Percentiles rank a stretch among this genome's conserved stretches.
These are phyloP conservation scores for Mustela nigripes DNA, from an alignment of 2,113 vertebrate genomes.

Conservation along the genomic window DNA sequence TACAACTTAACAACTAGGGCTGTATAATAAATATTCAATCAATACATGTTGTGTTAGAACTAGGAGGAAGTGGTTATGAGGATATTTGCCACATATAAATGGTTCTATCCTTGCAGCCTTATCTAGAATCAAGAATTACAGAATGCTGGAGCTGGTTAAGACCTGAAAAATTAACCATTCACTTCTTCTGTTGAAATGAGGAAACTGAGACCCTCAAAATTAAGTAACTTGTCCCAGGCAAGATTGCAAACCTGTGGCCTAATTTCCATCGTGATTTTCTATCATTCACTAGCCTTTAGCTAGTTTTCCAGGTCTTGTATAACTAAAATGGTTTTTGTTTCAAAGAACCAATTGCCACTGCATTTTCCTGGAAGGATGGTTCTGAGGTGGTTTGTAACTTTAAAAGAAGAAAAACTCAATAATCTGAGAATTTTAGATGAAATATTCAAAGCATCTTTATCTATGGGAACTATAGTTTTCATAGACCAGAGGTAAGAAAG, in stretches of 20 bases:
- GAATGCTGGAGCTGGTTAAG: background rate
- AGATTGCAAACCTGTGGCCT: background rate
- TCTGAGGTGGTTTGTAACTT: background rate
- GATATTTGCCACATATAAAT: constrained; percentile 15
- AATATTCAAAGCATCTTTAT: constrained; percentile 56
- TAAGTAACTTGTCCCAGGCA: constrained; percentile 21
- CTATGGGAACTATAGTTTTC: background rate
- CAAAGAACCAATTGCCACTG: background rate
- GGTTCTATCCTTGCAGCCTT: background rate
- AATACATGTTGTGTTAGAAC: constrained; percentile 10
- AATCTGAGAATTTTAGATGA: constrained; percentile 38
- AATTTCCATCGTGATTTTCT: constrained; percentile 11
- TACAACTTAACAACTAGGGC: background rate
- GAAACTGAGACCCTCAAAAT: constrained; percentile 47
- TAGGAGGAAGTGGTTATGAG: constrained; percentile 39
- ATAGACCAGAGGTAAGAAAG: constrained; percentile 2
- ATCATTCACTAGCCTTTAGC: background rate
- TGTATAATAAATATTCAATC: constrained; percentile 13
- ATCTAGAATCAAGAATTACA: constrained; percentile 52
- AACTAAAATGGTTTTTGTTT: background rate
- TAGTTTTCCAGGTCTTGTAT: constrained; percentile 48
- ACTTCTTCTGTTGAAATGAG: constrained; percentile 48
- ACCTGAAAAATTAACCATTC: background rate
- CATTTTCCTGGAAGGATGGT: background rate
- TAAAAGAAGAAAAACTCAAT: background rate